Base-by-base conservation (phyloP, 1,140 invertebrate genomes). In the Diachasmimorpha longicaudata region DNA sequence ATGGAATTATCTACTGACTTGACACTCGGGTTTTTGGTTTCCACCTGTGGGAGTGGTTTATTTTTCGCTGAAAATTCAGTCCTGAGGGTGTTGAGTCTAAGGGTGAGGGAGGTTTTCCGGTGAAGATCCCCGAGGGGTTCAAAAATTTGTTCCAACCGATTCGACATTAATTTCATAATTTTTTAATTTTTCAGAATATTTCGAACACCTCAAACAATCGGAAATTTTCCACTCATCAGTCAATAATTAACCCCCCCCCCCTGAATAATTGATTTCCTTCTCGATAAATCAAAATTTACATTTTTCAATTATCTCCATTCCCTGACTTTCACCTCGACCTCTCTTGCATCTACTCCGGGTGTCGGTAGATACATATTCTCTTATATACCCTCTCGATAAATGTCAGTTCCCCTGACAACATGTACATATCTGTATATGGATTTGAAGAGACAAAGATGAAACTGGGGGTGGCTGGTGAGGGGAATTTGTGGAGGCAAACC, bases 401-500 rank as follows among this genome's bases (percentile, higher is more conserved):
- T 63, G 58, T 63, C 58, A 63, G 58, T 25, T 55, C 19, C 58
- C 58, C 58, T 63, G 58, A 23, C 23, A 63, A 63, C 58, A 13
- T 63, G 23, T 63, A 63, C 58, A 25, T 63, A 25, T 31, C 58
- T 63, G 58, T 63, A 63, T 63, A 63, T 63, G 58, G 58, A 13
- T 63, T 63, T 31, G 58, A 63, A 63, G 58, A 63, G 58, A 63
- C 58, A 63, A 63, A 63, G 58, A 63, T 63, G 58, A 63, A 63
- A 23, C 21, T 19, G 58, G 58, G 31, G 31, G 31, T 31, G 31
- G 31, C 6, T 31, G 31, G 31, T 3, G 31, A 31, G 31, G 31
- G 31, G 58, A 23, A 63, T 21, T 25, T 0, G 58, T 25, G 16
- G 13, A 63, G 48, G 48, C 48, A 21, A 55, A 13, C 11, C 58